Evolutionary conservation across 2,113 vertebrate species (phyloP).

Genomic region (Deroptyus accipitrinus): DNA sequence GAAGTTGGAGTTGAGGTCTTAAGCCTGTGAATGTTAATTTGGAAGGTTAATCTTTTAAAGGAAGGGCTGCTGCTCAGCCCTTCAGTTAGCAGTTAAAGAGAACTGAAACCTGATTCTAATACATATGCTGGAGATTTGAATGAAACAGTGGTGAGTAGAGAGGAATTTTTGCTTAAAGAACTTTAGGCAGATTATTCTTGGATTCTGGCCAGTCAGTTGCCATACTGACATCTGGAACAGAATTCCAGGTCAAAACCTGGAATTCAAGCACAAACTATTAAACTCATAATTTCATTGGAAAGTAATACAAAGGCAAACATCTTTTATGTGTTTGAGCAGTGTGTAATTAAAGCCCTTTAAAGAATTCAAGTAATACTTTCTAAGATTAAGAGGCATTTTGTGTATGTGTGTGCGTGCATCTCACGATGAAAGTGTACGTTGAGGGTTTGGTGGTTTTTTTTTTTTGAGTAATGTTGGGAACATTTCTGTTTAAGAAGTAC

Average conservation of each 20-base stretch:
- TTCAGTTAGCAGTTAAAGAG: background rate
- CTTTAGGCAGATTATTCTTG: background rate
- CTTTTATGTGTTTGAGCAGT: background rate
- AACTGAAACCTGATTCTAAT: background rate
- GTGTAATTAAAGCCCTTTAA: background rate
- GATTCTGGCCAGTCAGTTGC: background rate
- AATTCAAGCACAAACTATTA: background rate
- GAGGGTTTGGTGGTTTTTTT: background rate
- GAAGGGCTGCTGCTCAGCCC: background rate
- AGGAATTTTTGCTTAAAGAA: background rate
- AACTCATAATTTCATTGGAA: background rate
- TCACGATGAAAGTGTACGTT: background rate
- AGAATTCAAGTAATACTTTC: background rate
- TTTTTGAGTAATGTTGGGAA: background rate
- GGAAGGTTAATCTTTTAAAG: background rate
- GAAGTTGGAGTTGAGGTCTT: background rate
- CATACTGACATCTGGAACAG: background rate
- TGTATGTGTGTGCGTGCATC: rapidly evolving
- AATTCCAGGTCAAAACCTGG: background rate
- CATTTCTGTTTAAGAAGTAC: background rate
- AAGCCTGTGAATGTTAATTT: background rate
- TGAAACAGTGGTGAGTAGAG: background rate
- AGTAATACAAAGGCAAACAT: background rate
- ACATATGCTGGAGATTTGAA: background rate
- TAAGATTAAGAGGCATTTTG: background rate